Evolutionary conservation across 2,797 vertebrate species (phyloP).

Genomic region (Xenentodon cancila): DNA sequence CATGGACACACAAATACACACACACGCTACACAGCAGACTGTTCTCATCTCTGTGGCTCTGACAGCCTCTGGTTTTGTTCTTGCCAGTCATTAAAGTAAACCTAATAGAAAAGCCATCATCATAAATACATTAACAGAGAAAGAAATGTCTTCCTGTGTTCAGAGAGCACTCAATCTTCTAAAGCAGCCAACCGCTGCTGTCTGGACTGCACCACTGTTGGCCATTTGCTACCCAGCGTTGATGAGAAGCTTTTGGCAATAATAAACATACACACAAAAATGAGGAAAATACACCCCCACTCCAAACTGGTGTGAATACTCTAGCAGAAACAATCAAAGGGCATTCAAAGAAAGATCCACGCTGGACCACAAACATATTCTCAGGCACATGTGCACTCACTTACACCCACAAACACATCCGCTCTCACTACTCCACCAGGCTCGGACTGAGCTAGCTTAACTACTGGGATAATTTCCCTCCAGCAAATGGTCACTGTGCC

Average conservation of each 20-base stretch:
- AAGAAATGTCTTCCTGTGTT: slow-evolving; percentile 75
- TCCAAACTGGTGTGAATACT: slow-evolving; percentile 33
- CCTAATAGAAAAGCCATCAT: slow-evolving; percentile 80
- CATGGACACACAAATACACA: too few relatives aligned
- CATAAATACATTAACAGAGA: slow-evolving; percentile 79
- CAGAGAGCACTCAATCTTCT: slow-evolving; percentile 70
- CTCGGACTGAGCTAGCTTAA: slow-evolving; percentile 80
- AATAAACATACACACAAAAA: slow-evolving; percentile 39
- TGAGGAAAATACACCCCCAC: slow-evolving; percentile 13
- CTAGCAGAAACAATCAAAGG: slow-evolving; percentile 52
- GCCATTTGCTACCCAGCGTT: slow-evolving; percentile 77
- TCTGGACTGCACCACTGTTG: slow-evolving; percentile 72
- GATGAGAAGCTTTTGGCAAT: slow-evolving; percentile 78
- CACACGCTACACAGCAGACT: slow-evolving; percentile 13
- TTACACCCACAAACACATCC: slow-evolving; percentile 61
- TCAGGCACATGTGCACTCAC: slow-evolving; percentile 43
- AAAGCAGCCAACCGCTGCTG: slow-evolving; percentile 74
- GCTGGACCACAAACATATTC: slow-evolving; percentile 40
- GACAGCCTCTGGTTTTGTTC: slow-evolving; percentile 67
- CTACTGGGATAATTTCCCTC: slow-evolving; percentile 83
- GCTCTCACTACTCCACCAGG: slow-evolving; percentile 69
- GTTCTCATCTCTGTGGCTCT: slow-evolving; percentile 41
- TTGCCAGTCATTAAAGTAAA: slow-evolving; percentile 76
- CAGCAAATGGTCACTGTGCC: slow-evolving; percentile 85
- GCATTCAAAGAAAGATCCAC: slow-evolving; percentile 50